Base-by-base conservation (phyloP, 2,113 vertebrate species). In the Bostrychus sinensis region DNA sequence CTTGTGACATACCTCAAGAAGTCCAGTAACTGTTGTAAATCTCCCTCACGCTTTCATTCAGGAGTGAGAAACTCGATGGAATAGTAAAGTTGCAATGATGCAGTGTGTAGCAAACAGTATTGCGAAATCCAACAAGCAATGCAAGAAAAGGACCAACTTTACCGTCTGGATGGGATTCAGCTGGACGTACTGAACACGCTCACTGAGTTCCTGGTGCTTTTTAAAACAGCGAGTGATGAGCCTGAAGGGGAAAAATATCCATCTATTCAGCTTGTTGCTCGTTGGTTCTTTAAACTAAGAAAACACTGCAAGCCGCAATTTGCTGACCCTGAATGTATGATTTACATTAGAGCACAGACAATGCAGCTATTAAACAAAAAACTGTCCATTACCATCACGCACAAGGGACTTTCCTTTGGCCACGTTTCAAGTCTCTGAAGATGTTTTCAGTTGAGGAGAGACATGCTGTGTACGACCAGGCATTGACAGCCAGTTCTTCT, bases 1-100 rank as follows among this genome's bases (percentile, higher is more conserved):
- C 41, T 42, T 17, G 41, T 42, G n/a, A 42, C 41, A 42, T 42
- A 19, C 41, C 41, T 17, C 16, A 42, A 42, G n/a, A 42, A 42
- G n/a, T 42, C 41, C n/a, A 5, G n/a, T 16, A n/a, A 7, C 41
- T 17, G 13, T 19, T 17, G 41, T 42, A 42, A 14, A 42, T 14
- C n/a, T 42, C n/a, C 41, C n/a, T 7, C 30, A 32, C 9, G 7
- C 13, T 19, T 16, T 43, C 2, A n/a, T 19, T 7, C 41, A 43
- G n/a, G 41, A 43, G 7, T 43, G 41, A 7, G 17, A 43, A 43
- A 43, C 38, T 3, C 41, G 41, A 7, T 43, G 41, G 41, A 43
- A 43, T 19, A 43, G n/a, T 10, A 43, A 43, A 10, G 41, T 43
- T 20, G 41, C n/a, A 2, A 43, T 43, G 41, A 43, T 43, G 41